Conservation (phyloP, 2,888 invertebrate species). For the Lycophotia porphyrea region DNA sequence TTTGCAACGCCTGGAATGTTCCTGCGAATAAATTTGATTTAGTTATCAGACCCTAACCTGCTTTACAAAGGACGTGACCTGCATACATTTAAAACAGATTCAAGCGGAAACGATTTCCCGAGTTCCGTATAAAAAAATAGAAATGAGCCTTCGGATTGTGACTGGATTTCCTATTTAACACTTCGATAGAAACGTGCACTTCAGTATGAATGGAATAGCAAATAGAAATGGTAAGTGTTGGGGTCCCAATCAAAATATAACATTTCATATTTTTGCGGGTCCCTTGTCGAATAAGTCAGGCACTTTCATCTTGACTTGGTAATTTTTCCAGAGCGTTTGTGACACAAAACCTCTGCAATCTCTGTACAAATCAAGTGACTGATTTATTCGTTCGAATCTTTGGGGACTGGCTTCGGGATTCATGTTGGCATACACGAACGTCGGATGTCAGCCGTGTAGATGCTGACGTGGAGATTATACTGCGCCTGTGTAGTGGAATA, state of each 20-base stretch:
- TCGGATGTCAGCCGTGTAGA: constrained; percentile 40
- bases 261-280: constrained; percentile 54
- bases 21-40: constrained; percentile 83
- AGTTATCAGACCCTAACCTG: constrained; percentile 82
- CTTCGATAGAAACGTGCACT: constrained; percentile 20
- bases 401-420: constrained; percentile 47
- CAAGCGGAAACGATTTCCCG: constrained; percentile 58
- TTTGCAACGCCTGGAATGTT: constrained; percentile 68
- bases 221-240: constrained; percentile 44
- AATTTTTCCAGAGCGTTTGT: constrained; percentile 50
- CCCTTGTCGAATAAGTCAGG: constrained; percentile 37
- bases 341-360: constrained; percentile 51
- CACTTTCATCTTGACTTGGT: constrained; percentile 50
- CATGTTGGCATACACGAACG: constrained; percentile 41
- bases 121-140: constrained; percentile 56
- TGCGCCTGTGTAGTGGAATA: constrained; percentile 37
- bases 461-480: constrained; percentile 39
- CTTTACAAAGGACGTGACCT: constrained; percentile 78
- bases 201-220: constrained; percentile 38
- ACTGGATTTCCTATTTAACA: constrained; percentile 49
- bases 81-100: constrained; percentile 77
- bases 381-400: constrained; percentile 59
- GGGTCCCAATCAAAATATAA: constrained; percentile 50
- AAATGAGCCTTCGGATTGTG: constrained; percentile 48
- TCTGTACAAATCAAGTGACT: constrained; percentile 59